Conservation (phyloP, 2,113 vertebrate genomes). For the Apistogramma diplotaenia region DNA sequence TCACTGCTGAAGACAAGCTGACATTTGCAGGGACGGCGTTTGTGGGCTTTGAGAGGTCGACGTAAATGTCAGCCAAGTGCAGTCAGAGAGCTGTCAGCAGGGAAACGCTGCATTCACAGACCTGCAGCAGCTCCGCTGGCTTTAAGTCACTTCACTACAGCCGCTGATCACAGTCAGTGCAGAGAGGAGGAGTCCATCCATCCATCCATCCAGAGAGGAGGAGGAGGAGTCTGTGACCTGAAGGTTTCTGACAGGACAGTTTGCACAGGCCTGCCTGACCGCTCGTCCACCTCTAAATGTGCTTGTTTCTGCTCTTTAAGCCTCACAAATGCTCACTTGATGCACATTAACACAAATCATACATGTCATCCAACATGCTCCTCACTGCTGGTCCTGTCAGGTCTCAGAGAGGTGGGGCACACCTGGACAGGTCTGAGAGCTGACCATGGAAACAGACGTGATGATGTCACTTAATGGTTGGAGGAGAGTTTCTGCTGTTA, state of each 20-base stretch:
- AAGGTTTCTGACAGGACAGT: neutral
- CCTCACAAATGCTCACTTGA: no score
- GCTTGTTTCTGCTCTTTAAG: no score
- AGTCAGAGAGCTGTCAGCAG: neutral
- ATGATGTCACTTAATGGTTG: neutral
- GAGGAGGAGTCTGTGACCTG: neutral
- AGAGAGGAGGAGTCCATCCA: neutral
- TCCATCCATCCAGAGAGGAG: neutral
- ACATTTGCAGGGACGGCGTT: neutral
- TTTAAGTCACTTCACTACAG: neutral
- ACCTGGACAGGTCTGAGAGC: neutral
- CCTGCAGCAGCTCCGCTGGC: neutral
- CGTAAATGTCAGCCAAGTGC: constrained; percentile 10
- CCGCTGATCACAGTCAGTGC: neutral
- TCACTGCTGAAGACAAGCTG: neutral
- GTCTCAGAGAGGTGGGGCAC: neutral
- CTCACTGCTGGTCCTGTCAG: neutral
- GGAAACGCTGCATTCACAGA: neutral
- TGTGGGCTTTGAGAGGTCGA: neutral
- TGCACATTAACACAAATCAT: no score
- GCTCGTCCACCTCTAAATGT: no score
- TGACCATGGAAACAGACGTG: neutral
- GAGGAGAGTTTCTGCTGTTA: neutral
- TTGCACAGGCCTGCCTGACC: no score
- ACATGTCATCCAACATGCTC: no score